Evolutionary conservation across 2,797 vertebrate species (phyloP).

Genomic region (Sebastes minor): DNA sequence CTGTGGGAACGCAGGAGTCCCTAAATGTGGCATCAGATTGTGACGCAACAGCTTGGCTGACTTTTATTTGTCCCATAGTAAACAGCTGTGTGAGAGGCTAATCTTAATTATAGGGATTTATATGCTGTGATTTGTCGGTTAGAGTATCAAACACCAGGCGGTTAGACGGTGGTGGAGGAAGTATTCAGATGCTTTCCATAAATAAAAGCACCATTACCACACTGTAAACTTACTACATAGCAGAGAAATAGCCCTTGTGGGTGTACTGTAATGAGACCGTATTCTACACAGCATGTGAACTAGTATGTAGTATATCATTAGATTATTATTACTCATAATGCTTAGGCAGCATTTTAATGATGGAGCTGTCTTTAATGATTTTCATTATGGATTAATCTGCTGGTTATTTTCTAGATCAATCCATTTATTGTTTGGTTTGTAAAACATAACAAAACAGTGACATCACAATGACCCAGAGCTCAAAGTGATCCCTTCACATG

Average conservation of each 20-base stretch:
- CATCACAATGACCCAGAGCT: background rate
- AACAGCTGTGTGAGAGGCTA: background rate
- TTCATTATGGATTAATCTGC: background rate
- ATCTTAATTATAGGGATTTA: slow-evolving; percentile 28
- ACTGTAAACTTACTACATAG: background rate
- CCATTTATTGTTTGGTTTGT: background rate
- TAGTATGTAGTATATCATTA: background rate
- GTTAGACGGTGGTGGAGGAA: background rate
- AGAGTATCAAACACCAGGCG: background rate
- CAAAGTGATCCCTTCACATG: background rate
- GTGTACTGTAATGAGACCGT: background rate
- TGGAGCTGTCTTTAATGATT: background rate
- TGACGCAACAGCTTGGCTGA: slow-evolving; percentile 29
- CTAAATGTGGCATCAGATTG: background rate
- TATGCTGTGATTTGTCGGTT: background rate
- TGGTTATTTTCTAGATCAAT: background rate
- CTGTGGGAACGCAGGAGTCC: background rate
- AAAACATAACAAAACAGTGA: background rate
- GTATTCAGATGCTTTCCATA: background rate
- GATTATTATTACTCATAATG: background rate
- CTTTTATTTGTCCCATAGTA: slow-evolving; percentile 13
- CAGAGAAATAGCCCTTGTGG: background rate
- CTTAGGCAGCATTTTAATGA: background rate
- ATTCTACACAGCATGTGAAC: background rate
- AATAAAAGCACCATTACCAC: background rate